Conservation (phyloP, 2,797 vertebrate species). For the Eupleurogrammus muticus region DNA sequence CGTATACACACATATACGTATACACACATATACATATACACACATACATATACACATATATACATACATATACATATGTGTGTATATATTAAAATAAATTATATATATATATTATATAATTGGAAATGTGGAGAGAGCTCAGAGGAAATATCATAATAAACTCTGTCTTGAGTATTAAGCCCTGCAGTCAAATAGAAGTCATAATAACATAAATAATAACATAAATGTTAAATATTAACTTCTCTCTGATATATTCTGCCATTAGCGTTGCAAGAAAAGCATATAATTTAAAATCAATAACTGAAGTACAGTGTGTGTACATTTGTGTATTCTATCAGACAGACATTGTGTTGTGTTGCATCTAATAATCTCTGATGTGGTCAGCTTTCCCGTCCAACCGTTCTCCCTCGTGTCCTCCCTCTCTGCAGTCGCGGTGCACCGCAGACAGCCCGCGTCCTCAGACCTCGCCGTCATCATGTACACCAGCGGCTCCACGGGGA, state of each 20-base stretch:
- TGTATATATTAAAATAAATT: too few species aligned
- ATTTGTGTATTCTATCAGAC: neutral
- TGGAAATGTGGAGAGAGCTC: too few species aligned
- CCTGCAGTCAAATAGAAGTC: neutral
- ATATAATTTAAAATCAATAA: neutral
- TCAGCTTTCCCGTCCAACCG: slow-evolving; percentile 28
- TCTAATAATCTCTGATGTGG: neutral
- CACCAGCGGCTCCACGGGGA: slow-evolving; percentile 96
- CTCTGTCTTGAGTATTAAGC: too few species aligned
- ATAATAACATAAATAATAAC: too few species aligned
- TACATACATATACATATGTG: too few species aligned
- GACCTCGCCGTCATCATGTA: slow-evolving; percentile 99
- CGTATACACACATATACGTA: too few species aligned
- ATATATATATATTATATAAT: too few species aligned
- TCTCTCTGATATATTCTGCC: neutral
- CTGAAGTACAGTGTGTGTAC: neutral
- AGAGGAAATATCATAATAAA: too few species aligned
- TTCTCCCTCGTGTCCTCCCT: slow-evolving; percentile 11
- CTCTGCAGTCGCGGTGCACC: slow-evolving; percentile 80
- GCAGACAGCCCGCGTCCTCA: slow-evolving; percentile 82
- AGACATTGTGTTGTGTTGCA: neutral
- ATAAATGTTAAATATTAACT: neutral
- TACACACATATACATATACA: too few species aligned
- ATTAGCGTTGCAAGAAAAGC: neutral
- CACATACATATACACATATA: too few species aligned